Percentiles rank a stretch among this genome's conserved stretches.
Conservation (phyloP, 2,888 invertebrate species). For the Linyphia triangularis region DNA sequence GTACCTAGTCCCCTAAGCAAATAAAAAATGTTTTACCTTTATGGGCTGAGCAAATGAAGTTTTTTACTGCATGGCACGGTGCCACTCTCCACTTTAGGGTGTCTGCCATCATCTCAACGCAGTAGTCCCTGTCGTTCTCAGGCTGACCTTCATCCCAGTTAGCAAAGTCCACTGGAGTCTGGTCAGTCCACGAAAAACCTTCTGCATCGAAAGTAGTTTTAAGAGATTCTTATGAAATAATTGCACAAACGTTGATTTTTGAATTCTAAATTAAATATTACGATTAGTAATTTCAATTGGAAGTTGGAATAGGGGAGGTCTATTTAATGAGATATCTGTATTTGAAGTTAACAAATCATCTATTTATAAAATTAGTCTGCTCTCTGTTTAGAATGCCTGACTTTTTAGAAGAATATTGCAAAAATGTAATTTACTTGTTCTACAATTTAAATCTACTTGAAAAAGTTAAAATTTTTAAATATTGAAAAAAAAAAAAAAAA, state of each 20-base stretch:
- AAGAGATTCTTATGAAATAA: background rate
- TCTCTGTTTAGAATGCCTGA: too few species aligned
- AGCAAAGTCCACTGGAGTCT: slow-evolving; percentile 49
- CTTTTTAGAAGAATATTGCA: too few species aligned
- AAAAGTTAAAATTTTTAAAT: too few species aligned
- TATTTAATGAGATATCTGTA: background rate
- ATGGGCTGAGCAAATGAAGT: slow-evolving; percentile 7
- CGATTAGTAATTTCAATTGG: background rate
- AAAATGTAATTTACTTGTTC: too few species aligned
- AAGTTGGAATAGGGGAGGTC: background rate
- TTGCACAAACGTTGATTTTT: background rate
- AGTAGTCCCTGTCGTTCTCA: background rate
- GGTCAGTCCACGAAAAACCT: slow-evolving; percentile 59
- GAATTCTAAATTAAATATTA: background rate
- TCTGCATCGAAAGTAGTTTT: background rate
- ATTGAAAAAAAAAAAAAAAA: too few species aligned
- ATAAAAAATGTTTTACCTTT: slow-evolving; percentile 23
- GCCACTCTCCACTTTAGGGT: slow-evolving; percentile 57
- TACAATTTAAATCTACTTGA: too few species aligned
- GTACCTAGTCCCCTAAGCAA: too few species aligned
- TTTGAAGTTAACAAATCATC: too few species aligned
- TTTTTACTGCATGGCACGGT: background rate
- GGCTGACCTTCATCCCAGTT: slow-evolving; percentile 64
- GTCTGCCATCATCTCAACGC: slow-evolving; percentile 36
- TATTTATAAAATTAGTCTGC: background rate